Conservation (phyloP, 2,888 invertebrate species). For the Lutraria lutraria region DNA sequence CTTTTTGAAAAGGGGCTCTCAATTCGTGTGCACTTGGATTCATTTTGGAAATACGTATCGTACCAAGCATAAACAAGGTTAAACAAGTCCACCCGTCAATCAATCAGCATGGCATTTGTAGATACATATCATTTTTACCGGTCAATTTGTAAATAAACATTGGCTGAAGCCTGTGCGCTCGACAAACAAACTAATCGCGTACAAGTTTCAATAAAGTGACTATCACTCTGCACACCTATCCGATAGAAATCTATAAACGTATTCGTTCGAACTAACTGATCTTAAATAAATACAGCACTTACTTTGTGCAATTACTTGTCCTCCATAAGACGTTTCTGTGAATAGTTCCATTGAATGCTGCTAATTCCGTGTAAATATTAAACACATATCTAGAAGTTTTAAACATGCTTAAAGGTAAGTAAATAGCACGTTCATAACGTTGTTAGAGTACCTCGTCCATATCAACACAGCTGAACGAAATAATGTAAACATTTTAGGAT, state of each 20-base stretch:
- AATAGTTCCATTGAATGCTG: neutral
- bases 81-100: too few relatives aligned
- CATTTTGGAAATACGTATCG: too few relatives aligned
- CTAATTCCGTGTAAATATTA: neutral
- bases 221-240: neutral
- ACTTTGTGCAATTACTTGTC: neutral
- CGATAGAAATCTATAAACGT: neutral
- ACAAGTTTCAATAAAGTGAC: neutral
- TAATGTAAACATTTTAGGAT: too few relatives aligned
- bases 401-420: neutral
- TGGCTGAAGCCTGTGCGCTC: neutral
- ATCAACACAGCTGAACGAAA: too few relatives aligned
- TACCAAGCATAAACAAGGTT: too few relatives aligned
- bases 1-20: too few relatives aligned
- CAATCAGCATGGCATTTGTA: too few relatives aligned
- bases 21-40: too few relatives aligned
- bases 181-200: neutral
- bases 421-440: too few relatives aligned
- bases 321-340: neutral
- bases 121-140: too few relatives aligned
- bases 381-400: neutral
- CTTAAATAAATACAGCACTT: neutral
- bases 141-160: too few relatives aligned
- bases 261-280: neutral
- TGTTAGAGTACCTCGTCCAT: too few relatives aligned